Evolutionary conservation across 2,113 vertebrate species (phyloP), one percentile per base, ranked within the genome.

Genomic region (Agelaius tricolor): DNA sequence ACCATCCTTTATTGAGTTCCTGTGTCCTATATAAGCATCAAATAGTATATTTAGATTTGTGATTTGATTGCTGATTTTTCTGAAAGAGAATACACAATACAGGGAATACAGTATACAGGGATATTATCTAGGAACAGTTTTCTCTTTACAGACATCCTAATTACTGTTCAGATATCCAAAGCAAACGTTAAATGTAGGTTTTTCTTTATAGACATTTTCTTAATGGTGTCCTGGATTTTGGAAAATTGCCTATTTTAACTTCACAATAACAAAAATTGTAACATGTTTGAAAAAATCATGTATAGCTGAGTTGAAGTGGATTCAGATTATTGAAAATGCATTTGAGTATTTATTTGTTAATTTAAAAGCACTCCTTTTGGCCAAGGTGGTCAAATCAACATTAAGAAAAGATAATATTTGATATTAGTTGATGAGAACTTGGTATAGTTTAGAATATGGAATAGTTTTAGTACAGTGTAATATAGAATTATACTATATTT

Each of bases 341-440:
- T 59, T 81, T 81, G 19, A 75, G 17, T 69, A 47, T 84, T 67
- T 97, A 57, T 65, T 69, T 37, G 58, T 95, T 94, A 67, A 62
- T 90, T 89, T 52, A 8, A 91, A 93, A 78, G 46, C 81, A 52
- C 31, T 75, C 35, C 5, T 17, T 83, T 94, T 84, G 17, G 55
- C 46, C 52, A 73, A 73, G 21, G 21, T 85, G 7, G 19, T 88
- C 49, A 92, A 80, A 88, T 43, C 35, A 89, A 87, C 51, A 51
- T 91, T 92, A 84, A 95, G 55, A 96, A 94, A 84, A 96, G 27
- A 73, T 2, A 90, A 46, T 61, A 89, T 96, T 88, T 93, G 8
- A 41, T 89, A 73, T 89, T 91, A 69, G 67, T 95, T 91, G 63
- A 68, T 93, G 94, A 81, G 73, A 93, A 87, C 90, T 94, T 90